These are phyloP conservation scores for Daktulosphaira vitifoliae DNA, from an alignment of 1,140 invertebrate genomes.

Conservation along the genomic window DNA sequence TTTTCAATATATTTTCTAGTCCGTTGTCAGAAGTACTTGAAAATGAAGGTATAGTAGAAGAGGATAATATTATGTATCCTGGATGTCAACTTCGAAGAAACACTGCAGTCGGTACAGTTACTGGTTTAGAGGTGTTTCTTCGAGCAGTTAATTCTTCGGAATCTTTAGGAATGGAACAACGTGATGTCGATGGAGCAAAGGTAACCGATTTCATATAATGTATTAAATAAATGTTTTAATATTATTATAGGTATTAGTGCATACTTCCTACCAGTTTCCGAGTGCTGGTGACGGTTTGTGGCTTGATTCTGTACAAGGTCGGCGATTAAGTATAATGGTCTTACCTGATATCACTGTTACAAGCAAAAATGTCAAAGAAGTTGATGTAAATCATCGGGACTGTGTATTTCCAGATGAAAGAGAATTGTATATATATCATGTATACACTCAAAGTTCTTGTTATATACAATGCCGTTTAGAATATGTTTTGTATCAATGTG, in stretches of 20 bases:
- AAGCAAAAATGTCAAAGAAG: slow-evolving; percentile 32
- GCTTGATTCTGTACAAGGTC: slow-evolving; percentile 13
- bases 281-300: slow-evolving; percentile 36
- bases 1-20: too few species aligned
- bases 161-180: slow-evolving; percentile 34
- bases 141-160: slow-evolving; percentile 34
- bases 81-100: slow-evolving; percentile 37
- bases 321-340: slow-evolving; percentile 32
- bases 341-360: slow-evolving; percentile 35
- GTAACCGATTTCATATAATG: background rate
- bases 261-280: slow-evolving; percentile 37
- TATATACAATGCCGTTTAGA: slow-evolving; percentile 36
- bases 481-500: slow-evolving; percentile 32
- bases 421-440: slow-evolving; percentile 35
- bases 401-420: slow-evolving; percentile 38
- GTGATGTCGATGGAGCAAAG: slow-evolving; percentile 34
- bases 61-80: slow-evolving; percentile 36
- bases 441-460: slow-evolving; percentile 38
- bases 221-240: too few species aligned
- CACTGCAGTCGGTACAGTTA: slow-evolving; percentile 36
- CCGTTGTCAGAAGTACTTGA: slow-evolving; percentile 38
- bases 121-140: slow-evolving; percentile 41
- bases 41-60: slow-evolving; percentile 38
- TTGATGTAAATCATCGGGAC: slow-evolving; percentile 18
- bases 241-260: slow-evolving; percentile 35